Evolutionary conservation across 2,888 invertebrate species (phyloP).

Genomic region (Eupithecia subfuscata): DNA sequence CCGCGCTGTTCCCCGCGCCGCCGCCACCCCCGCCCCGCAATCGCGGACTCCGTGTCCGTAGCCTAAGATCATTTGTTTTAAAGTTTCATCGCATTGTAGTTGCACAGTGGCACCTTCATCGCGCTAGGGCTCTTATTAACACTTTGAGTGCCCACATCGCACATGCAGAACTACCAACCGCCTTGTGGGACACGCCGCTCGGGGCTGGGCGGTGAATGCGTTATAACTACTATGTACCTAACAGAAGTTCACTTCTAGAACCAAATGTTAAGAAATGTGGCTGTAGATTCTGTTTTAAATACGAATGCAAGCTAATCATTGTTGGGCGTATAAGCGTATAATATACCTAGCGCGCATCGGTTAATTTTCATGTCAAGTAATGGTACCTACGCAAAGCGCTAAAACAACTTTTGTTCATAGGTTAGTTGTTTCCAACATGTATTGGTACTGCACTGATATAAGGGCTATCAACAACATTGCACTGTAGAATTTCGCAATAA

Average conservation of each 20-base stretch:
- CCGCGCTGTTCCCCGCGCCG: no score
- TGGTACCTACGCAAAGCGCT: not conserved
- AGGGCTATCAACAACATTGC: slow-evolving; percentile 2
- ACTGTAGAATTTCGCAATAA: slow-evolving; percentile 13
- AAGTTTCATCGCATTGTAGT: not conserved
- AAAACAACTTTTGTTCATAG: slow-evolving; percentile 13
- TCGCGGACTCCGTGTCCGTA: no score
- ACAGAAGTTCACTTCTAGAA: not conserved
- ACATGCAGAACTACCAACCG: not conserved
- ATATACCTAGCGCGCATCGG: not conserved
- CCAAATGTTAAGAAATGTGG: not conserved
- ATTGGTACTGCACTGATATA: slow-evolving; percentile 10
- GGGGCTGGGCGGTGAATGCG: not conserved
- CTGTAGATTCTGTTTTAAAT: not conserved
- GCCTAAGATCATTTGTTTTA: not conserved
- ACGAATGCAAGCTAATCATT: not conserved
- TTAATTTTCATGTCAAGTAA: not conserved
- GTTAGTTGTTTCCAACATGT: not conserved
- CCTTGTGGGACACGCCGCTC: not conserved
- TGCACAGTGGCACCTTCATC: not conserved
- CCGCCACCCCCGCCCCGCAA: no score
- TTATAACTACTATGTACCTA: not conserved
- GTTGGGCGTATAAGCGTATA: not conserved
- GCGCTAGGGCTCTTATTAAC: not conserved
- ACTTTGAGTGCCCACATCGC: not conserved